Evolutionary conservation across 1,140 invertebrate genomes (phyloP), one percentile per base, ranked within the genome.

Genomic region (Pogonomyrmex barbatus): DNA sequence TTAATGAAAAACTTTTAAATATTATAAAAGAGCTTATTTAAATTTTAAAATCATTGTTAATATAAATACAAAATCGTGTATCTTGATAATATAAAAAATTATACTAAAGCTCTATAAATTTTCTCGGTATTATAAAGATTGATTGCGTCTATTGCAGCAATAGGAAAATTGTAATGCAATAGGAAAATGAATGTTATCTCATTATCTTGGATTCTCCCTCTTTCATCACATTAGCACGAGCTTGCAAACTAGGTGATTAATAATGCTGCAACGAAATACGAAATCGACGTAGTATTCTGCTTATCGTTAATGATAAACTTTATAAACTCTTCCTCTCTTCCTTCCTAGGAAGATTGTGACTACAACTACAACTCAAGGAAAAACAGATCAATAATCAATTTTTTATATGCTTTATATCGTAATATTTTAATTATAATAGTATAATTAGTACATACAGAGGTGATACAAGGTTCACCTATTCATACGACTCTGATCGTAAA

Each of bases 211-310:
- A 75, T 60, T 60, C 79, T 47, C 56, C 56, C 36, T 42, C 17
- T 62, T 60, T 75, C 52, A 82, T 82, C 54, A 39, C 67, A 82
- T 83, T 73, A 73, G 79, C 79, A 73, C 42, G 56, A 62, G 79
- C 39, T 62, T 33, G 5, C 30, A 2, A 73, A 60, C 17, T 47
- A 45, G 1, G 17, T 70, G 77, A 82, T 8, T 70, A 71, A 71
- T 47, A 36, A 62, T 4, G 17, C 30, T 33, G 56, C 42, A 77
- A 5, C 17, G 8, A 63, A 50, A 63, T 63, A 5, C 9, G 6
- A 63, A 45, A 33, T 8, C 62, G 56, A 50, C 4, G 58, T 62
- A 36, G 17, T 47, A 77, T 45, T 76, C 39, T 33, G 4, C 30
- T 45, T 30, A 77, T 33, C 8, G 10, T 3, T 30, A 0, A 24